Evolutionary conservation across 2,113 vertebrate genomes (phyloP).

Genomic region (Paradoxurus hermaphroditus): DNA sequence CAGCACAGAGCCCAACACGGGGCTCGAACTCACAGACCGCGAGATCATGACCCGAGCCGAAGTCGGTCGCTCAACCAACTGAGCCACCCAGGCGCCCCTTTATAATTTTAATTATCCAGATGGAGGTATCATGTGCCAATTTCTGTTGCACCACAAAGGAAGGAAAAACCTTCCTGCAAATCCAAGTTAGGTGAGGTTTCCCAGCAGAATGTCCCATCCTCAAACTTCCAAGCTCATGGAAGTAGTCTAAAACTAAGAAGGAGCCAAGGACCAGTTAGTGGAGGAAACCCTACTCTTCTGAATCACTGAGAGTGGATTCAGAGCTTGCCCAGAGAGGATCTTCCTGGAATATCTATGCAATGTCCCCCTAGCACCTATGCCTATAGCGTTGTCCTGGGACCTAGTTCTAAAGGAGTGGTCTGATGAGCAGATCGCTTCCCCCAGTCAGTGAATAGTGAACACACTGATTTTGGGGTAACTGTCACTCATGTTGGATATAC

Average conservation of each 20-base stretch:
- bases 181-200: neutral
- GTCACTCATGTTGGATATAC: neutral
- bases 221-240: neutral
- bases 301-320: neutral
- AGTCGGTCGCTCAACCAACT: no score
- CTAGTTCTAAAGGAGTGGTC: neutral
- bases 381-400: neutral
- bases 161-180: neutral
- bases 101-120: neutral
- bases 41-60: no score
- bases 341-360: neutral
- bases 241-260: neutral
- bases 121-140: neutral
- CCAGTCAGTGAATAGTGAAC: neutral
- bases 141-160: neutral
- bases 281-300: neutral
- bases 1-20: no score
- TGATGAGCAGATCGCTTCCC: neutral
- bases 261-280: neutral
- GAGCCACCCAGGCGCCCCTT: no score
- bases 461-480: neutral
- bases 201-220: neutral
- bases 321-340: neutral
- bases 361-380: no score
- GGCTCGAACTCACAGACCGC: no score